Evolutionary conservation across 1,140 invertebrate genomes (phyloP).

Genomic region (Heliconius melpomene): DNA sequence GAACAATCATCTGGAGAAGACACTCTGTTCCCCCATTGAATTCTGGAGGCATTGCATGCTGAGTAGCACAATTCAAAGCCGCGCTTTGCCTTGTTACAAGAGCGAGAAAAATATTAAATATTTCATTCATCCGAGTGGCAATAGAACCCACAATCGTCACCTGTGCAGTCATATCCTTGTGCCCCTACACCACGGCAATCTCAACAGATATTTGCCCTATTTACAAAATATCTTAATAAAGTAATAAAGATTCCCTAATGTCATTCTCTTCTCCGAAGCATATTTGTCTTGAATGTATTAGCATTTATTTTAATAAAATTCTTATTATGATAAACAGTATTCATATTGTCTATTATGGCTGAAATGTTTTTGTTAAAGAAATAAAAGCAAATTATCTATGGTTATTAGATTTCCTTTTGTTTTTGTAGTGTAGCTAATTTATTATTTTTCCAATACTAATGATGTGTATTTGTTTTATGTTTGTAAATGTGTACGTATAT

Average conservation of each 20-base stretch:
- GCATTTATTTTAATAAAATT: not conserved
- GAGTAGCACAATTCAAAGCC: no score
- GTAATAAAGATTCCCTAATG: not conserved
- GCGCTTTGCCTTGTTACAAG: no score
- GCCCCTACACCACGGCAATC: no score
- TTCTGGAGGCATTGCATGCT: no score
- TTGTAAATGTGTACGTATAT: not conserved
- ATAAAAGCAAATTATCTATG: not conserved
- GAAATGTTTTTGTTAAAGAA: not conserved
- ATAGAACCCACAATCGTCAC: no score
- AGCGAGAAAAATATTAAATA: no score
- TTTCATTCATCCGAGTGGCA: no score
- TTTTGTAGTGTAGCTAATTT: not conserved
- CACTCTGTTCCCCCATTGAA: no score
- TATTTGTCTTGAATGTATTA: constrained; percentile 6
- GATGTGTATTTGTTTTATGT: not conserved
- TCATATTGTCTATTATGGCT: not conserved
- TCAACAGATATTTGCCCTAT: no score
- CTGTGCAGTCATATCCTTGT: no score
- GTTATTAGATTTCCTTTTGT: not conserved
- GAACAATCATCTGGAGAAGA: no score
- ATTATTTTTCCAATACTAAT: not conserved
- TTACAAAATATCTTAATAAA: not conserved
- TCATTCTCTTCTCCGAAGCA: not conserved
- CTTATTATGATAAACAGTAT: not conserved